Evolutionary conservation across 2,797 vertebrate species (phyloP), one percentile per base, ranked within the genome.

Genomic region (Decapterus maruadsi): DNA sequence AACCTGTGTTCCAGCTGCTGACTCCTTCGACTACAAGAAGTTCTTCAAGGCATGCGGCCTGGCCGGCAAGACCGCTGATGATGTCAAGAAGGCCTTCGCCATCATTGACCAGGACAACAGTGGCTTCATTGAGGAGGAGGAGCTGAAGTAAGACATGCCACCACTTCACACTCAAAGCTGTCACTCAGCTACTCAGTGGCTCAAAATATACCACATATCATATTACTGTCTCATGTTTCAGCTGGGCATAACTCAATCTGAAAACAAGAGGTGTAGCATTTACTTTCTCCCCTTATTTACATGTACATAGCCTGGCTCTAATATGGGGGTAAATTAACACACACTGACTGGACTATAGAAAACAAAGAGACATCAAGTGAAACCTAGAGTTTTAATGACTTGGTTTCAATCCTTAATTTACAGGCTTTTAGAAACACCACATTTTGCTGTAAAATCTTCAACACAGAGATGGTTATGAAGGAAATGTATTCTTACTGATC

Each of bases 31-130:
- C 83, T 93, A 93, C 91, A 96, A 96, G 93, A 65, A 19, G 2
- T 96, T 97, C 94, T 97, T 96, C 87, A 88, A 94, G 89, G 75
- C 93, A 26, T 93, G 90, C 56, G 95, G 96, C 40, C 90, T 97
- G 90, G 76, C 90, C 16, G 42, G 68, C 89, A 96, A 96, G 92
- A 83, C 95, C 10, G 2, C 86, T 0, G 95, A 94, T 0, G 93
- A 97, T 0, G 80, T 96, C 29, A 86, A 91, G 88, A 93, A 94
- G 77, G 94, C 94, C 67, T 97, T 97, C 22, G 19, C 4, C 63
- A 92, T 96, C 91, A 93, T 94, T 75, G 95, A 96, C 82, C 93
- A 95, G 94, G 94, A 96, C 89, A 93, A 89, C 72, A 96, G 93
- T 1, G 95, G 93, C 81, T 96, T 94, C 92, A 95, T 95, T 92